Percentiles rank a stretch among this genome's conserved stretches.
phyloP scores from a whole-genome alignment of 2,113 vertebrate genomes.

The Vidua chalybeata region DNA sequence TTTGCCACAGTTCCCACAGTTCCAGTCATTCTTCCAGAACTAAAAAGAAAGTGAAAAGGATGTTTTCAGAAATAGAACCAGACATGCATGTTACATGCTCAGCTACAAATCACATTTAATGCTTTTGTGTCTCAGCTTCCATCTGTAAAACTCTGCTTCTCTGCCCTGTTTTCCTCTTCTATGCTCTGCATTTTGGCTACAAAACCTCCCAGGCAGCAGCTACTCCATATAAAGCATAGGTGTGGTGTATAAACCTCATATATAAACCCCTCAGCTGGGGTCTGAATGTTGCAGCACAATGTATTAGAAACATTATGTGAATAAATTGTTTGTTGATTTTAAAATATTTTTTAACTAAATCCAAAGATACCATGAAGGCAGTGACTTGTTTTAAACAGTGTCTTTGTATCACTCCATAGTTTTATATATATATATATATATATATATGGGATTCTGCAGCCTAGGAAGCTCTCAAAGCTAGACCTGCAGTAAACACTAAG shows the following conservation, averaged over 20 bases:
- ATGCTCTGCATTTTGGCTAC: background rate
- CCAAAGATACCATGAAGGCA: background rate
- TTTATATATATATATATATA: fast-evolving
- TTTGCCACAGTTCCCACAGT: background rate
- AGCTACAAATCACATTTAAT: background rate
- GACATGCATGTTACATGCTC: background rate
- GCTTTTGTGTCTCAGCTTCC: background rate
- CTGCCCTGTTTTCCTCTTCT: background rate
- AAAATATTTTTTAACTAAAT: background rate
- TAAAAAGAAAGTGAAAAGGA: background rate
- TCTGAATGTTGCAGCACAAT: background rate
- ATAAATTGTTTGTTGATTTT: background rate
- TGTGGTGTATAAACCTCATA: background rate
- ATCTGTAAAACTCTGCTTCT: background rate
- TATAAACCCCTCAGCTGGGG: background rate
- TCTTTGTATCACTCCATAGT: background rate
- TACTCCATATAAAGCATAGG: background rate
- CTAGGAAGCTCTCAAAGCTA: background rate
- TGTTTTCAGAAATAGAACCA: background rate
- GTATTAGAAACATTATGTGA: background rate
- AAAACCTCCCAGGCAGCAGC: background rate
- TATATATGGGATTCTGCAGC: background rate
- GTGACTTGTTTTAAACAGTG: background rate
- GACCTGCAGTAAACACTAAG: background rate
- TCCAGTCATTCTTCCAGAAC: background rate